Percentiles rank a stretch among this genome's conserved stretches.
These are phyloP conservation scores for Adelges cooleyi DNA, from an alignment of 1,140 invertebrate genomes.

Conservation along the genomic window DNA sequence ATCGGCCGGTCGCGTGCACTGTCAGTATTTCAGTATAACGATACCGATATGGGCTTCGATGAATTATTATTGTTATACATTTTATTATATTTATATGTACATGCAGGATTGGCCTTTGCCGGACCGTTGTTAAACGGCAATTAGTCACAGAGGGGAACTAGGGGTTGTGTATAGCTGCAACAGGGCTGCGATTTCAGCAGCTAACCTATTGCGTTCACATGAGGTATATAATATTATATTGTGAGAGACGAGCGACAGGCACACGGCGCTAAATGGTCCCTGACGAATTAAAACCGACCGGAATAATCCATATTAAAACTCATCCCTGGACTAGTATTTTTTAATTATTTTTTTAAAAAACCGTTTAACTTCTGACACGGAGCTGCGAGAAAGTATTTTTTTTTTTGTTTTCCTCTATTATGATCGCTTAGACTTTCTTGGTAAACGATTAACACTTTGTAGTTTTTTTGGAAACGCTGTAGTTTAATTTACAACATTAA, in stretches of 20 bases:
- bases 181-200: neutral
- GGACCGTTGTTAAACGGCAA: constrained; percentile 6
- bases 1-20: neutral
- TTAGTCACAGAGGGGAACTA: neutral
- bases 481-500: too few relatives aligned
- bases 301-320: neutral
- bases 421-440: too few relatives aligned
- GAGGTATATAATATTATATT: too few relatives aligned
- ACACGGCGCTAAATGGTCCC: constrained; percentile 10
- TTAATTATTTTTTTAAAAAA: too few relatives aligned
- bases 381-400: too few relatives aligned
- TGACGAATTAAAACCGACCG: constrained; percentile 12
- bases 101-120: neutral
- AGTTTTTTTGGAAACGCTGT: too few relatives aligned
- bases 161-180: neutral
- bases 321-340: too few relatives aligned
- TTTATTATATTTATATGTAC: neutral
- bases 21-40: neutral
- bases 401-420: too few relatives aligned
- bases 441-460: too few relatives aligned
- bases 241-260: neutral
- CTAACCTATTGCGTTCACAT: too few relatives aligned
- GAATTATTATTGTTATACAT: neutral
- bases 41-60: neutral
- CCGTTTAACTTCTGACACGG: too few relatives aligned